Base-by-base conservation (phyloP, 2,113 vertebrate genomes). In the Anoura caudifer region DNA sequence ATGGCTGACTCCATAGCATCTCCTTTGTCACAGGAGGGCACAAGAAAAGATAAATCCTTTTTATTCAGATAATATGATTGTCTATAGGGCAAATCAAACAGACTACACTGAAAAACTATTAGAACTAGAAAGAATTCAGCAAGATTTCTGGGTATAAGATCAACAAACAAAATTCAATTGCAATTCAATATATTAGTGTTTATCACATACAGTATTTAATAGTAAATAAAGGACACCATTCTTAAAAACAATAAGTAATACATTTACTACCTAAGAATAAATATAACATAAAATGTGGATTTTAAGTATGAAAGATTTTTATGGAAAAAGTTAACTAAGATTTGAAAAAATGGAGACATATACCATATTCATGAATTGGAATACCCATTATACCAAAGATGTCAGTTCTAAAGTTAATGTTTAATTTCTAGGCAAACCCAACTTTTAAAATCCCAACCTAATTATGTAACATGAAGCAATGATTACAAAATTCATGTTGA, bases 291-390 rank as follows among this genome's bases (percentile, higher is more conserved):
- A 92, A 65, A 87, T 65, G 5, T 43, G 24, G 22, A 67, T 79
- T 88, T 85, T 91, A 89, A 59, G 6, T 89, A 54, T 76, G 88
- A 69, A 90, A 86, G 16, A 67, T 65, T 59, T 72, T 61, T 65
- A 33, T 41, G 50, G 38, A 61, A 83, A 77, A 76, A 56, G 87
- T 80, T 65, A 80, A 76, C 72, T 45, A 69, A 91, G 26, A 94
- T 87, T 87, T 87, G 52, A 90, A 16, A 84, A 95, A 75, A 45
- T 91, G 31, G 50, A 93, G 63, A 67, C n/a, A 84, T 65, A 73
- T 43, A 45, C 28, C 36, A 83, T 67, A 76, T 77, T 86, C 82
- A 69, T 73, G 67, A 81, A 61, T 28, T 83, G 3, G 7, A 81
- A 76, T 72, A 54, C 72, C 87, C 36, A n/a, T 91, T 94, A 69